A percentile compares a stretch with the other conserved stretches of the same genome.
phyloP scores from a whole-genome alignment of 2,797 vertebrate genomes.

The Danio choprae region DNA sequence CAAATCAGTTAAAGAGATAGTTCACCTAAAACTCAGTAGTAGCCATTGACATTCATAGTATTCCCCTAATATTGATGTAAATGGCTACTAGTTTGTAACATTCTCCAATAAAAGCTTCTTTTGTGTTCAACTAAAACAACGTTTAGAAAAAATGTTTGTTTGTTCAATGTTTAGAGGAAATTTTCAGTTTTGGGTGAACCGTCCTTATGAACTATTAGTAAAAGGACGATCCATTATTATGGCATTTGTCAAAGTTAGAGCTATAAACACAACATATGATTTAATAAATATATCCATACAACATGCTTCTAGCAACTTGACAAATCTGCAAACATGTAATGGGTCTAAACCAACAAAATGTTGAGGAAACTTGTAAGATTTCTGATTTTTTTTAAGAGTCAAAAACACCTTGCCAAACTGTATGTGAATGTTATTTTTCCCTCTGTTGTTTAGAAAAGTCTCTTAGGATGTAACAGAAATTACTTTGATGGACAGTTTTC shows the following conservation, averaged over 20 bases:
- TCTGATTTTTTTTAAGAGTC: neutral
- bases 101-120: no score
- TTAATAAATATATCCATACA: neutral
- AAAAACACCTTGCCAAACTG: neutral
- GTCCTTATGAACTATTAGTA: neutral
- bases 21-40: no score
- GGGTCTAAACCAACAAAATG: conserved; percentile 2
- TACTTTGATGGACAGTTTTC: neutral
- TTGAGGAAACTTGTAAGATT: conserved; percentile 24
- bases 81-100: no score
- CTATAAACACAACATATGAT: neutral
- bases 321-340: neutral
- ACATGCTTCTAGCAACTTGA: neutral
- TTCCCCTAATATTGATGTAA: no score
- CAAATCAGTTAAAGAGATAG: neutral
- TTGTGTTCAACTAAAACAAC: no score
- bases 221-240: neutral
- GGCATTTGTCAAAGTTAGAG: neutral
- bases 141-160: no score
- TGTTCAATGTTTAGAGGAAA: no score
- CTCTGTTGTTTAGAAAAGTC: neutral
- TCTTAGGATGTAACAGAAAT: conserved; percentile 1
- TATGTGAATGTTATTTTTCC: neutral
- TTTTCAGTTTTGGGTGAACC: no score
- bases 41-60: no score